phyloP scores from a whole-genome alignment of 2,113 vertebrate species.

The Verasper variegatus region DNA sequence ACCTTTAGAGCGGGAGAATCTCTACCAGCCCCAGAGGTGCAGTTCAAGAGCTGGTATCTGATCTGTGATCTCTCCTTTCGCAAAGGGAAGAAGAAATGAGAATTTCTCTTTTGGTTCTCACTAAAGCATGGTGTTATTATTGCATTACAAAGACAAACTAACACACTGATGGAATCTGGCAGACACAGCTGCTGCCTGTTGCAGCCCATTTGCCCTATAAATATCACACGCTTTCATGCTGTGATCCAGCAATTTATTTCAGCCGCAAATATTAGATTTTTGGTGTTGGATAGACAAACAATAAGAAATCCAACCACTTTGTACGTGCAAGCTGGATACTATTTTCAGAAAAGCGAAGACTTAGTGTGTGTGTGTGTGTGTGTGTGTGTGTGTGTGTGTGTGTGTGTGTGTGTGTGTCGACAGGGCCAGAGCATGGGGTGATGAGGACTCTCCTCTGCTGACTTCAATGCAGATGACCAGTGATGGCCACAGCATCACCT shows the following conservation, averaged over 20 bases:
- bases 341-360: constrained; percentile 46
- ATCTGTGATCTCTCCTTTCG: constrained; percentile 38
- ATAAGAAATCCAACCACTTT: constrained; percentile 24
- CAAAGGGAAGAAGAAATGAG: constrained; percentile 9
- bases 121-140: constrained; percentile 35
- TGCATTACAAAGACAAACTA: constrained; percentile 58
- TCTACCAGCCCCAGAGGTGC: not conserved
- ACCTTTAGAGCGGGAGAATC: constrained; percentile 7
- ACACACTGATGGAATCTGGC: constrained; percentile 54
- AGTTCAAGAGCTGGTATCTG: constrained; percentile 4
- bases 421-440: constrained; percentile 74
- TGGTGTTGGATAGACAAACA: constrained; percentile 37
- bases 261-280: constrained; percentile 45
- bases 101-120: constrained; percentile 32
- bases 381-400: no score
- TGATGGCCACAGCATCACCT: constrained; percentile 84
- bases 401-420: constrained; percentile 42
- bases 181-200: constrained; percentile 47
- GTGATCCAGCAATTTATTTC: constrained; percentile 46
- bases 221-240: constrained; percentile 50
- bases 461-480: constrained; percentile 82
- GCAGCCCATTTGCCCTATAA: constrained; percentile 42
- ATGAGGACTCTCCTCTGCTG: constrained; percentile 75
- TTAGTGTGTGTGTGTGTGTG: constrained; percentile 40
- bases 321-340: constrained; percentile 12